Conservation (phyloP, 2,888 invertebrate species). For the Toxonevra muliebris region DNA sequence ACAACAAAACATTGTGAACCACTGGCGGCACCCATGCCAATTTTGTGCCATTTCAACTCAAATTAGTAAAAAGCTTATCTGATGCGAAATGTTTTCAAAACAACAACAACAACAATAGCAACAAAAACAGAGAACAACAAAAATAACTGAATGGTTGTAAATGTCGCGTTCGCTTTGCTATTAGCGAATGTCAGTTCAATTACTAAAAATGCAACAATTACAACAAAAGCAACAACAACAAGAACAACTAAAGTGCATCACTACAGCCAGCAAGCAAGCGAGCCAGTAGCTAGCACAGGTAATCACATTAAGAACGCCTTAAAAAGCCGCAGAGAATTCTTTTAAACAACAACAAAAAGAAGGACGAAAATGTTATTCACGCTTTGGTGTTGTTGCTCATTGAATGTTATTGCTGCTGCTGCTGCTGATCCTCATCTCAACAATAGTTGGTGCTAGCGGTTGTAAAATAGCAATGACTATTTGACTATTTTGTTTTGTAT, state of each 20-base stretch:
- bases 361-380: conserved; percentile 43
- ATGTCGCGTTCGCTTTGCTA: conserved; percentile 31
- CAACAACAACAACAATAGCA: conserved; percentile 4
- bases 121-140: background rate
- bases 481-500: background rate
- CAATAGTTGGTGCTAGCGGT: background rate
- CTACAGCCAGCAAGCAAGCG: background rate
- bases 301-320: conserved; percentile 44
- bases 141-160: conserved; percentile 28
- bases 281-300: conserved; percentile 26
- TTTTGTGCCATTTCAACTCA: conserved; percentile 42
- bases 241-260: conserved; percentile 16
- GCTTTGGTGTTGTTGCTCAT: conserved; percentile 37
- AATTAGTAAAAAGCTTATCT: conserved; percentile 46
- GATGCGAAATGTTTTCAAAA: conserved; percentile 29
- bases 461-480: conserved; percentile 19
- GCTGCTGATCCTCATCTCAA: conserved; percentile 21
- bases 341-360: conserved; percentile 24
- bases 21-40: conserved; percentile 32
- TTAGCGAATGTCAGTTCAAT: conserved; percentile 40
- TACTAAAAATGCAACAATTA: conserved; percentile 34
- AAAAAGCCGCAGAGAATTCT: conserved; percentile 35
- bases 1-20: too few relatives aligned
- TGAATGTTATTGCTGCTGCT: conserved; percentile 30
- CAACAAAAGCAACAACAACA: conserved; percentile 9